phyloP scores from a whole-genome alignment of 2,113 vertebrate species.

The Furnarius figulus region DNA sequence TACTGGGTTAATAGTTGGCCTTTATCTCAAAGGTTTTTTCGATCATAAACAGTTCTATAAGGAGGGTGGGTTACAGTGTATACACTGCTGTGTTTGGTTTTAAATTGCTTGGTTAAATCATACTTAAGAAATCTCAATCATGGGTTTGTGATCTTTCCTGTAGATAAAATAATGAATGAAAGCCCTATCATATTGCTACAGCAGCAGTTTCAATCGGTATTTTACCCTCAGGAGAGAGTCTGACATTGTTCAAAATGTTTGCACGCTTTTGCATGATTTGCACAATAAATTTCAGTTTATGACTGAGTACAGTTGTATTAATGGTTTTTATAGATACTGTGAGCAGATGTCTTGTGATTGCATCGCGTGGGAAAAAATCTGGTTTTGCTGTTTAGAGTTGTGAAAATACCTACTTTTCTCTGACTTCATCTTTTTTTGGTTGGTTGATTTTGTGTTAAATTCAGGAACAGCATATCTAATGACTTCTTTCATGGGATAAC shows the following conservation, averaged over 20 bases:
- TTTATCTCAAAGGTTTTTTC: neutral
- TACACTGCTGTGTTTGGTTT: neutral
- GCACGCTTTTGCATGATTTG: neutral
- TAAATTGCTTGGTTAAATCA: slow-evolving; percentile 13
- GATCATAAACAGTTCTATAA: neutral
- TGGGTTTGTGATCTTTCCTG: neutral
- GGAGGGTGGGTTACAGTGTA: neutral
- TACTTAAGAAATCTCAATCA: neutral
- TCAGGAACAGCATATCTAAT: neutral
- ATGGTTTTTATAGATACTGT: neutral
- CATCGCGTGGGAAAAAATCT: neutral
- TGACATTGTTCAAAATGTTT: neutral
- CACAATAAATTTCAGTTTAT: neutral
- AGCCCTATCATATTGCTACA: neutral
- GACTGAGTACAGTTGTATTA: neutral
- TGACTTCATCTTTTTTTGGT: neutral
- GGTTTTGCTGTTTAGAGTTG: neutral
- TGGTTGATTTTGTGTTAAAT: neutral
- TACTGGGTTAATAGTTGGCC: neutral
- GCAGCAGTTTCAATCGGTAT: neutral
- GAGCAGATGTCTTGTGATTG: slow-evolving; percentile 15
- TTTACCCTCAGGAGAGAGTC: neutral
- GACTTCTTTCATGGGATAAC: neutral
- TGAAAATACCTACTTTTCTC: neutral
- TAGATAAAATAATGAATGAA: slow-evolving; percentile 22